Evolutionary conservation across 1,140 invertebrate genomes (phyloP), one percentile per base, ranked within the genome.

Genomic region (Meloidogyne chitwoodi): DNA sequence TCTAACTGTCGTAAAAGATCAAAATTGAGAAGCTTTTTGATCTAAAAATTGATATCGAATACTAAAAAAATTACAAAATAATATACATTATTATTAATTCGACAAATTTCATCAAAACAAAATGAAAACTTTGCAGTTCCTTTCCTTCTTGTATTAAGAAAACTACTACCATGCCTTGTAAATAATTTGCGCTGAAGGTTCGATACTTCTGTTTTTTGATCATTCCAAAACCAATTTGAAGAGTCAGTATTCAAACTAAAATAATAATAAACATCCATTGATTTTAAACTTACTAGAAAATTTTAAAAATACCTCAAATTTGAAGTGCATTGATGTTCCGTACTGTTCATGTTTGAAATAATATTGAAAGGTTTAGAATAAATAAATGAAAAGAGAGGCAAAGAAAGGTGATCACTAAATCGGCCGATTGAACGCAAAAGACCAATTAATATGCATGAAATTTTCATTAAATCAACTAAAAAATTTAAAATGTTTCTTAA

Each of bases 201-300:
- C 3, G 56, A n/a, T 62, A 74, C 76, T 22, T 22, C 24, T 27
- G 61, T 64, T 12, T 48, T 61, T 29, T 48, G 29, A 22, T 83
- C 83, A 26, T 84, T 79, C 83, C 81, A 85, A 72, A 83, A 83
- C 81, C 81, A 83, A 76, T 83, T 85, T 2, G 83, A 71, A 16
- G 80, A 68, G 66, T 84, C 83, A 11, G 84, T 83, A 62, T 67
- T 84, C n/a, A 83, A 62, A 24, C 79, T 80, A 74, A 77, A 79
- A 73, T 68, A 22, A 14, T 11, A 10, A 27, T 19, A n/a, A 41
- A 0, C 16, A 6, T 56, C 6, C n/a, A 56, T 5, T 1, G n/a
- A 56, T n/a, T 41, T 10, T 14, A 22, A 56, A 56, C 8, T 38
- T 4, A 56, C 3, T 3, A 48, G 4, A 48, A 19, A 2, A 48